Evolutionary conservation across 37 sponge, comb jelly and placozoan genomes (phyloP).

Genomic region (Chondrosia reniformis): DNA sequence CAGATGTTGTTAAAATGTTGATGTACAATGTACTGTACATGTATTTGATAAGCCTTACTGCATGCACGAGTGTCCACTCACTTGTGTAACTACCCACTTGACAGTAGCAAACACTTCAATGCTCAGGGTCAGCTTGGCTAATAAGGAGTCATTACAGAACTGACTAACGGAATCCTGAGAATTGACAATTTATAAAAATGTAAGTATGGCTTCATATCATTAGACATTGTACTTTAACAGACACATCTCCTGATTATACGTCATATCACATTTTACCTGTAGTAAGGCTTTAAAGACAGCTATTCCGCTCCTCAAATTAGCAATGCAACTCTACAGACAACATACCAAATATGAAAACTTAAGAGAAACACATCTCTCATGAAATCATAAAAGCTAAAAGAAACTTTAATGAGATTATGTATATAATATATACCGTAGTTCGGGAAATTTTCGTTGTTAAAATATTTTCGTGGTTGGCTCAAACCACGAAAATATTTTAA

Average conservation of each 20-base stretch:
- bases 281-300: slow-evolving; percentile 52
- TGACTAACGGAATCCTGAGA: not conserved
- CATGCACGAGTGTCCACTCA: not conserved
- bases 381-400: too few relatives aligned
- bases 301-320: slow-evolving; percentile 45
- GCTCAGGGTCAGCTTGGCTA: not conserved
- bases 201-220: too few relatives aligned
- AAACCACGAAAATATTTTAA: too few relatives aligned
- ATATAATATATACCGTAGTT: too few relatives aligned
- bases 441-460: too few relatives aligned
- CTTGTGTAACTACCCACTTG: slow-evolving; percentile 19
- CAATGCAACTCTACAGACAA: slow-evolving; percentile 58
- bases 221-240: too few relatives aligned
- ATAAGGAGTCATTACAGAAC: not conserved
- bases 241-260: too few relatives aligned
- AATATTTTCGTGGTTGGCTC: too few relatives aligned
- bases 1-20: not conserved
- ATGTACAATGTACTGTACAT: not conserved
- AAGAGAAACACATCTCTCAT: too few relatives aligned
- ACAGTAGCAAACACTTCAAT: not conserved
- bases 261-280: slow-evolving; percentile 46
- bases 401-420: too few relatives aligned
- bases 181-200: not conserved
- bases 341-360: not conserved
- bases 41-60: not conserved